Conservation (phyloP, 53 echinoderm and acorn worm genomes). For the Holothuria leucospilota region DNA sequence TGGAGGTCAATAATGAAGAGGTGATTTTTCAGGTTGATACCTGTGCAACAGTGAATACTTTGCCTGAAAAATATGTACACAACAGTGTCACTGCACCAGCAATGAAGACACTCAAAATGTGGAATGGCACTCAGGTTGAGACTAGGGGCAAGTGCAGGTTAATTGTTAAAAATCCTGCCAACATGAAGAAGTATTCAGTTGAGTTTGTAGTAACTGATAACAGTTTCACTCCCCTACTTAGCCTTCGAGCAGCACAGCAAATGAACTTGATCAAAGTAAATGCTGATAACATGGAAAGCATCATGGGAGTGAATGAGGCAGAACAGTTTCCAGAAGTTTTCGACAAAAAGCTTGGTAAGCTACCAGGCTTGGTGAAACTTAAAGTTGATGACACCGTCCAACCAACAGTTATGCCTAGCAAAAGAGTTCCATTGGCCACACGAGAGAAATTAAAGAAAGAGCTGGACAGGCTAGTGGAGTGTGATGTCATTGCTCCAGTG, state of each 20-base stretch:
- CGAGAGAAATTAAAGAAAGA: conserved; percentile 63
- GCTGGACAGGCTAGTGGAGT: conserved; percentile 47
- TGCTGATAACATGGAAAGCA: conserved; percentile 62
- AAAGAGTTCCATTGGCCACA: conserved; percentile 61
- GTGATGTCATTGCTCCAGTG: conserved; percentile 56
- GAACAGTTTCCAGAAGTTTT: conserved; percentile 57
- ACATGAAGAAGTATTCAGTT: conserved; percentile 11
- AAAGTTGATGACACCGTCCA: conserved; percentile 18
- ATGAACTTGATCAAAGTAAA: no score
- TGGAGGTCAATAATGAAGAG: no score
- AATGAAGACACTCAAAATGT: no score
- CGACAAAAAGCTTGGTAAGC: conserved; percentile 44
- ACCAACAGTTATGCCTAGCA: conserved; percentile 54
- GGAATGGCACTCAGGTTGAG: no score
- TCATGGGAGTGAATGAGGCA: conserved; percentile 23
- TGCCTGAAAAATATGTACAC: no score
- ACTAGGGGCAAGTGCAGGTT: no score
- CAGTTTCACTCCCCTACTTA: conserved; percentile 58
- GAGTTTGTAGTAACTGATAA: conserved; percentile 64
- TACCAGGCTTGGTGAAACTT: conserved; percentile 53
- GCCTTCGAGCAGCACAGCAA: conserved; percentile 56
- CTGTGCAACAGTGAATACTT: no score
- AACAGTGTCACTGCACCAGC: no score
- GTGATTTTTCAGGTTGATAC: no score
- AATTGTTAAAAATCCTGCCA: no score